phyloP scores from a whole-genome alignment of 2,888 invertebrate species.

The Leptinotarsa tumamoca region DNA sequence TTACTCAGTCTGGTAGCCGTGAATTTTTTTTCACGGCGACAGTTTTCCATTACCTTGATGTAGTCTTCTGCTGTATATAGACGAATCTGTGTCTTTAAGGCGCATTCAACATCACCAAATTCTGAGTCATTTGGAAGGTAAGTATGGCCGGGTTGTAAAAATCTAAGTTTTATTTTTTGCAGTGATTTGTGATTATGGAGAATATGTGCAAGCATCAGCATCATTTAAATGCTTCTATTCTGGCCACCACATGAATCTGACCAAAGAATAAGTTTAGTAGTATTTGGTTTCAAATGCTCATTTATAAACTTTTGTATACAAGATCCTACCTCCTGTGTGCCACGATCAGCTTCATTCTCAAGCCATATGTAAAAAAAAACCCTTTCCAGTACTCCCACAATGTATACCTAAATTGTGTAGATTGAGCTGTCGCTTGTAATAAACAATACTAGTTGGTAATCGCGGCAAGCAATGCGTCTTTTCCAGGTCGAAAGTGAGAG shows the following conservation, averaged over 20 bases:
- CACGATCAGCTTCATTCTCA: slow-evolving; percentile 13
- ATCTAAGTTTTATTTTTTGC: slow-evolving; percentile 41
- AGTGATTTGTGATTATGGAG: slow-evolving; percentile 42
- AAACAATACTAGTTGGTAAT: too few species aligned
- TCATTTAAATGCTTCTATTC: slow-evolving; percentile 49
- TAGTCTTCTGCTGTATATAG: slow-evolving; percentile 44
- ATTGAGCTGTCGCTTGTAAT: too few species aligned
- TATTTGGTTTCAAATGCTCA: neutral
- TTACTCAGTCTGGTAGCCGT: slow-evolving; percentile 38
- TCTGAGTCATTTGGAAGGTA: slow-evolving; percentile 50
- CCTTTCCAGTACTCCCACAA: slow-evolving; percentile 4
- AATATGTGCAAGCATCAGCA: slow-evolving; percentile 26
- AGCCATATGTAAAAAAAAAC: slow-evolving; percentile 11
- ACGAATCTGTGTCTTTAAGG: slow-evolving; percentile 45
- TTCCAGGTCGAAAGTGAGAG: too few species aligned
- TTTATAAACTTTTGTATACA: slow-evolving; percentile 22
- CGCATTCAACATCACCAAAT: slow-evolving; percentile 50
- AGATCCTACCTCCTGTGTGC: slow-evolving; percentile 21
- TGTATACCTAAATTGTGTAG: slow-evolving; percentile 25
- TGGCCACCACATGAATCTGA: slow-evolving; percentile 37
- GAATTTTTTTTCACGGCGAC: slow-evolving; percentile 44
- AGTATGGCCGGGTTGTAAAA: slow-evolving; percentile 49
- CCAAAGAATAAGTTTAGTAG: slow-evolving; percentile 16
- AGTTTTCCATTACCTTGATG: slow-evolving; percentile 46
- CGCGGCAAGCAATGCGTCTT: too few species aligned